Evolutionary conservation across 2,113 vertebrate genomes (phyloP), one percentile per base, ranked within the genome.

Genomic region (Mastomys natalensis): DNA sequence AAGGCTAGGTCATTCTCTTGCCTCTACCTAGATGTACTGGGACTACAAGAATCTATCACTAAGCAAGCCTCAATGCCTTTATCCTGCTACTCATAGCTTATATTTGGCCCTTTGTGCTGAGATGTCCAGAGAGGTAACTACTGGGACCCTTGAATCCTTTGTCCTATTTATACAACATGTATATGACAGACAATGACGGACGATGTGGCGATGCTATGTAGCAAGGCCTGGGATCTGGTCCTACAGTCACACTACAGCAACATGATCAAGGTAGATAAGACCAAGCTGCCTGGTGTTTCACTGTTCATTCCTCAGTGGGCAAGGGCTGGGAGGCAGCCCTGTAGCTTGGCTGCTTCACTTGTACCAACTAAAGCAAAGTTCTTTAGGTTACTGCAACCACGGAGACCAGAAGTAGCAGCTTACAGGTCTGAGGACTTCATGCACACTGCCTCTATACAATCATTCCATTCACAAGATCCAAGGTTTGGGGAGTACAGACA

Each of bases 91-190:
- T 40, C 77, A 17, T 4, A 40, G 55, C 6, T 80, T 77, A 16
- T 77, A 17, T 37, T 81, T 5, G 34, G 60, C 29, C 22, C 4
- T 81, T 58, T 89, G 60, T 58, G 17, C 34, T n/a, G 26, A 16
- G 73, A 51, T 0, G 0, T 37, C 31, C 8, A 12, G 76, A 84
- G 64, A 53, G 70, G 64, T 12, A 48, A 90, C 13, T 29, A 26
- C 7, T 19, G 3, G 2, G 5, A 16, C 53, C 45, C 55, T 9
- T 0, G 13, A 5, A 10, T 1, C 21, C 72, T n/a, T 7, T 7
- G 5, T 55, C 9, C 40, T 7, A 31, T 2, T 26, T 31, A 21
- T 22, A 51, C 13, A 53, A 76, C 17, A 29, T 22, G 29, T 45
- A 45, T n/a, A n/a, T n/a, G n/a, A n/a, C n/a, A n/a, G n/a, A n/a